Base-by-base conservation (phyloP, 2,888 invertebrate species). In the Drosophila testacea region DNA sequence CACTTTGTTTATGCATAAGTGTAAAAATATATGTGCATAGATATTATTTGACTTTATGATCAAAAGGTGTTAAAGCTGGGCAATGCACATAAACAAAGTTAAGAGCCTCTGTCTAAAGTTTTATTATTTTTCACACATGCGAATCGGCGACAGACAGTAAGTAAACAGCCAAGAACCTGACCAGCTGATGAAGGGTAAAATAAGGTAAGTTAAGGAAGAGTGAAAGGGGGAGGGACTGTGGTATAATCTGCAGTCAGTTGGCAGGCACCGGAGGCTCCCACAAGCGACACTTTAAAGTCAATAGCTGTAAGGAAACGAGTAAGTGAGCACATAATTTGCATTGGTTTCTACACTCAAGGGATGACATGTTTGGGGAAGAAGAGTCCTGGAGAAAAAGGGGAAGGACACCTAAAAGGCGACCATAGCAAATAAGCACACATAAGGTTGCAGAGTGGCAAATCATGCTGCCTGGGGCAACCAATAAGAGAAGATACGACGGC, bases 201-300 rank as follows among this genome's bases (percentile, higher is more conserved):
- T 32, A 11, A 6, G 50, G 32, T 32, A 11, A 30, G 30, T 0
- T n/a, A 11, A 6, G 16, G 32, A 32, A n/a, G 6, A 16, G 55
- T 7, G 55, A 28, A 10, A 5, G 30, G 4, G 10, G 16, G 4
- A 16, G 30, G 39, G 1, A 32, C 27, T 27, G 2, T n/a, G 44
- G 11, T 39, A 64, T 63, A 67, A 77, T 77, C 78, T 64, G 46
- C 56, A 57, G 67, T 42, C 62, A 52, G 74, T 59, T 69, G 81
- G 61, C 66, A 71, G 66, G 56, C 67, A 75, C 61, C 77, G 51
- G 28, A 52, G 61, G 48, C 62, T 52, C 16, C 73, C 76, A 52
- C 68, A 69, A 59, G 70, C 71, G 50, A 74, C 88, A 88, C 83
- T 88, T 83, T 74, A 77, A 69, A 73, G 81, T 69, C 81, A 85